These are phyloP conservation scores for Motacilla alba DNA, from an alignment of 2,113 vertebrate genomes.

Conservation along the genomic window DNA sequence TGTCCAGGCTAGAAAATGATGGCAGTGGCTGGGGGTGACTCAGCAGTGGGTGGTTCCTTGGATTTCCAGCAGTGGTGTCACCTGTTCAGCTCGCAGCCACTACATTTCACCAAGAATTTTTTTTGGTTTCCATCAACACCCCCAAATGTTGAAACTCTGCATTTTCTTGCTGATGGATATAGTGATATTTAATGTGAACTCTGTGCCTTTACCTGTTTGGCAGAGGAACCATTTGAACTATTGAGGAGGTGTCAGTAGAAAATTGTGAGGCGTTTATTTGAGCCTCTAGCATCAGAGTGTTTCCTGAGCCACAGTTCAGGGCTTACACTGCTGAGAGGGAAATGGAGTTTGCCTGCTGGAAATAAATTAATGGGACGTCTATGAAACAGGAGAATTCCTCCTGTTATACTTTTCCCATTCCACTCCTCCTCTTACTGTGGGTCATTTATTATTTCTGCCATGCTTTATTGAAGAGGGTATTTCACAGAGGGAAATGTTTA, in stretches of 20 bases:
- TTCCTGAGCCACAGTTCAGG: background rate
- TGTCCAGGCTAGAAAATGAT: background rate
- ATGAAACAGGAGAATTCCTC: constrained; percentile 24
- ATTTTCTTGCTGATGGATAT: constrained; percentile 2
- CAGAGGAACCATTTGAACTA: background rate
- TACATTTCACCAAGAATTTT: background rate
- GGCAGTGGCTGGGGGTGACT: background rate
- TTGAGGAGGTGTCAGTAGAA: constrained; percentile 28
- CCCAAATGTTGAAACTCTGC: background rate
- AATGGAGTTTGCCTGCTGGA: background rate
- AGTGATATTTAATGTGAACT: background rate
- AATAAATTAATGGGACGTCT: constrained; percentile 29
- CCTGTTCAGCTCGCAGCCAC: background rate
- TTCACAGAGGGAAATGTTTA: background rate
- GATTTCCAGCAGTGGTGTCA: background rate
- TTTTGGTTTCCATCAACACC: background rate
- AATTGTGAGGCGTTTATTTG: constrained; percentile 17
- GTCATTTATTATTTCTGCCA: constrained; percentile 21
- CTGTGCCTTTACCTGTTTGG: background rate
- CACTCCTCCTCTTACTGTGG: background rate
- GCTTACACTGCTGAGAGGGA: background rate
- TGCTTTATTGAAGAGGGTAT: constrained; percentile 4
- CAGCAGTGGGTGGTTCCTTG: background rate
- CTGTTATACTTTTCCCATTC: background rate
- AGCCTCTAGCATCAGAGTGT: background rate